Evolutionary conservation across 2,113 vertebrate species (phyloP).

Genomic region (Vicugna pacos): DNA sequence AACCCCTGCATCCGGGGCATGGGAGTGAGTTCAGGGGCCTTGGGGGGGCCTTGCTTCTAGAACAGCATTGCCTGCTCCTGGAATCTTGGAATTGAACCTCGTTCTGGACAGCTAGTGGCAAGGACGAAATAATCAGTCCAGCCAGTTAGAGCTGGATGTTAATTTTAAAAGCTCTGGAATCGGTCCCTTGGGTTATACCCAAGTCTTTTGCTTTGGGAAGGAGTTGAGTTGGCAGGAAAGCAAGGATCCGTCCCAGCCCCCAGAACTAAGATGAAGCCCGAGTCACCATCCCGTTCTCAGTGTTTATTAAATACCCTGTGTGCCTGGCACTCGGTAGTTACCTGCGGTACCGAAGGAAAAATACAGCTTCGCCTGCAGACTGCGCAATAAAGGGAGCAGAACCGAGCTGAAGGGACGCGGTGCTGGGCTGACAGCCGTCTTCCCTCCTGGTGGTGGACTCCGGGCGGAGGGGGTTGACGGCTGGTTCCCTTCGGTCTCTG

Average conservation of each 20-base stretch:
- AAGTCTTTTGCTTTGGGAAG: conserved; percentile 13
- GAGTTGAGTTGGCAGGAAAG: neutral
- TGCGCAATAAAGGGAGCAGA: neutral
- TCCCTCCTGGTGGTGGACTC: no score
- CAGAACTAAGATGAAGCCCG: neutral
- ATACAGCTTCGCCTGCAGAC: neutral
- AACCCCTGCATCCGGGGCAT: neutral
- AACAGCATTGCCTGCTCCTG: neutral
- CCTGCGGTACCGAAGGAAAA: neutral
- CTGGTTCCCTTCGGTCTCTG: neutral
- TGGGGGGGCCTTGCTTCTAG: neutral
- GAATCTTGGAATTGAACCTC: neutral
- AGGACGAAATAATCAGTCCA: neutral
- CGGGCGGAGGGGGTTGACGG: no score
- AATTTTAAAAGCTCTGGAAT: neutral
- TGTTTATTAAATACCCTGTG: neutral
- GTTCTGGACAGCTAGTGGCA: neutral
- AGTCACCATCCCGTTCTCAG: neutral
- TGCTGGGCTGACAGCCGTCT: no score
- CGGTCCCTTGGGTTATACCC: neutral
- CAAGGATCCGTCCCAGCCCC: neutral
- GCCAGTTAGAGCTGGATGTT: neutral
- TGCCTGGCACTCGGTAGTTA: neutral
- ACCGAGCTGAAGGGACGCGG: rapidly evolving
- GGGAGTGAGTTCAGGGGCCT: conserved; percentile 23